Percentiles rank a stretch among this genome's conserved stretches.
phyloP scores from a whole-genome alignment of 2,113 vertebrate species.

The Dicrurus megarhynchus region DNA sequence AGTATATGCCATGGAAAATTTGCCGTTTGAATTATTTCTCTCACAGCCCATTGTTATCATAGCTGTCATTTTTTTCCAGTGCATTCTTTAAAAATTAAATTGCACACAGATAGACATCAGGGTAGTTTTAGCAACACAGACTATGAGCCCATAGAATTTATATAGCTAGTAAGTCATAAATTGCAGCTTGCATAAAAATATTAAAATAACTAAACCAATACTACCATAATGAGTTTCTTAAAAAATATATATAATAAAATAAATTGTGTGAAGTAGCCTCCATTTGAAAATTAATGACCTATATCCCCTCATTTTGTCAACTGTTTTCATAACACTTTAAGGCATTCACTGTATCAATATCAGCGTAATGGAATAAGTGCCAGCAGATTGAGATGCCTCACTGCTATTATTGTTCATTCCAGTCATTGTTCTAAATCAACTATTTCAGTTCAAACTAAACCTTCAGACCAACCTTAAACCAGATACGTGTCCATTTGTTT shows the following conservation, averaged over 20 bases:
- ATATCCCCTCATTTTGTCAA: not conserved
- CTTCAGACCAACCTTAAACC: not conserved
- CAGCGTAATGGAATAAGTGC: not conserved
- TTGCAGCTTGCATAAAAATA: not conserved
- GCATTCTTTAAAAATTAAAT: conserved; percentile 6
- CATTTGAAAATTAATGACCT: not conserved
- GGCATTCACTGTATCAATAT: not conserved
- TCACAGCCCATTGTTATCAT: not conserved
- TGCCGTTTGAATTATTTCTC: not conserved
- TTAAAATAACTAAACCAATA: not conserved
- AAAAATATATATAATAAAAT: not conserved
- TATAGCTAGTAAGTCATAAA: not conserved
- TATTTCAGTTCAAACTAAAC: not conserved
- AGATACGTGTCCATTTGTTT: not conserved
- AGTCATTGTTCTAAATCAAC: not conserved
- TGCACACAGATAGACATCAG: not conserved
- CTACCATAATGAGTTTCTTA: not conserved
- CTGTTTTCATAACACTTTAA: not conserved
- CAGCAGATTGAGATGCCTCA: not conserved
- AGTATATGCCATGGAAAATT: not conserved
- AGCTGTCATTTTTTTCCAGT: not conserved
- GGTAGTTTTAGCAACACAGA: not conserved
- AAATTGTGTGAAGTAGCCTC: not conserved
- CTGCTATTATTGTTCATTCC: not conserved
- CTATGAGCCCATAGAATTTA: not conserved